Conservation (phyloP, 1,140 invertebrate genomes). For the Meloidogyne floridensis region DNA sequence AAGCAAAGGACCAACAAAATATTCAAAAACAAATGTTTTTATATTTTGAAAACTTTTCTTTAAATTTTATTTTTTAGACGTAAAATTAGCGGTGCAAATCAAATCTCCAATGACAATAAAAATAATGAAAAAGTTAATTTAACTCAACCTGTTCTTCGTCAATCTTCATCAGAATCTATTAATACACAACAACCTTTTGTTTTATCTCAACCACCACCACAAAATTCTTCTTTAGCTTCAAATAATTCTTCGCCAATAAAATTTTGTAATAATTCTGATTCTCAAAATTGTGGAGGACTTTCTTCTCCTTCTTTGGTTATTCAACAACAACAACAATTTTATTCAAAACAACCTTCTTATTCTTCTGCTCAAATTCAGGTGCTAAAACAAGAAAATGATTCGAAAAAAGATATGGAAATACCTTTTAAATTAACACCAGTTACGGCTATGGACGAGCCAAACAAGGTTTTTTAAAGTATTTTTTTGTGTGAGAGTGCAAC, state of each 20-base stretch:
- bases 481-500: no score
- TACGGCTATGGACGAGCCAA: background rate
- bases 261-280: background rate
- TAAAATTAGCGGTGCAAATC: background rate
- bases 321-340: constrained; percentile 1
- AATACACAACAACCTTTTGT: background rate
- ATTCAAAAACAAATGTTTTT: constrained; percentile 7
- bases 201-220: background rate
- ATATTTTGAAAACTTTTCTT: background rate
- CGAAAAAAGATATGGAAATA: constrained; percentile 3
- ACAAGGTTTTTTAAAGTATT: background rate
- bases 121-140: background rate
- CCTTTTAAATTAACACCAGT: background rate
- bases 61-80: background rate
- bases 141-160: background rate
- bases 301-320: background rate
- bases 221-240: background rate
- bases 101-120: background rate
- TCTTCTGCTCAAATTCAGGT: background rate
- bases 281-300: background rate
- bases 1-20: background rate
- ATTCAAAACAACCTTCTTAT: background rate
- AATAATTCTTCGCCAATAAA: constrained; percentile 10
- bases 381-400: constrained; percentile 15
- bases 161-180: background rate